These are phyloP conservation scores for Ylistrum balloti DNA, from an alignment of 1,140 invertebrate species.

Conservation along the genomic window DNA sequence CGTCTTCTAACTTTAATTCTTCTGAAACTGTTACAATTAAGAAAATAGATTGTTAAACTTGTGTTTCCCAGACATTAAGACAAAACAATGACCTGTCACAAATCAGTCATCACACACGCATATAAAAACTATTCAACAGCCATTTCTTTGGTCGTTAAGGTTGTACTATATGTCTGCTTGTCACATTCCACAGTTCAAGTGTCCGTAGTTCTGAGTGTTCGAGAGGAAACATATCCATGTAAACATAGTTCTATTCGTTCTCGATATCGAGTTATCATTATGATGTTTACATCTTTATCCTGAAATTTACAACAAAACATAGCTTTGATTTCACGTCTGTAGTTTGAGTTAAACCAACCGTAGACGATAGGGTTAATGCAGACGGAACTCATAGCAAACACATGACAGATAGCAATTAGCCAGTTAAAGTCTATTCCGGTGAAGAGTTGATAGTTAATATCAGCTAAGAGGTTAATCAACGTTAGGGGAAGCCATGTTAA, in stretches of 20 bases:
- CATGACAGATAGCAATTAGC: conserved; percentile 84
- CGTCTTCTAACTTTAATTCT: too few relatives aligned
- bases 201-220: too few relatives aligned
- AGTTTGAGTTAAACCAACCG: conserved; percentile 76
- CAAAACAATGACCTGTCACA: too few relatives aligned
- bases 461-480: conserved; percentile 84
- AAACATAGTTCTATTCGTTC: not conserved
- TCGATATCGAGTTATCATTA: not conserved
- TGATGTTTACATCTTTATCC: not conserved
- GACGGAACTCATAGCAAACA: conserved; percentile 85
- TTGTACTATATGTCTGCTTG: too few relatives aligned
- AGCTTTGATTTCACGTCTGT: conserved; percentile 64
- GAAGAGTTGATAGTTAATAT: conserved; percentile 72
- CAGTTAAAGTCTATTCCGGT: conserved; percentile 80
- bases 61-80: too few relatives aligned
- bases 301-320: conserved; percentile 44
- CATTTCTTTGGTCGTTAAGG: too few relatives aligned
- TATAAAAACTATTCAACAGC: too few relatives aligned
- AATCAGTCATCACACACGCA: too few relatives aligned
- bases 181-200: not conserved
- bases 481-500: conserved; percentile 84
- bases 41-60: too few relatives aligned
- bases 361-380: conserved; percentile 74
- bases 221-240: not conserved
- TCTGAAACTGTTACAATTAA: too few relatives aligned